Percentiles rank a stretch among this genome's conserved stretches.
Conservation (phyloP, 2,797 vertebrate species). For the Semotilus atromaculatus region DNA sequence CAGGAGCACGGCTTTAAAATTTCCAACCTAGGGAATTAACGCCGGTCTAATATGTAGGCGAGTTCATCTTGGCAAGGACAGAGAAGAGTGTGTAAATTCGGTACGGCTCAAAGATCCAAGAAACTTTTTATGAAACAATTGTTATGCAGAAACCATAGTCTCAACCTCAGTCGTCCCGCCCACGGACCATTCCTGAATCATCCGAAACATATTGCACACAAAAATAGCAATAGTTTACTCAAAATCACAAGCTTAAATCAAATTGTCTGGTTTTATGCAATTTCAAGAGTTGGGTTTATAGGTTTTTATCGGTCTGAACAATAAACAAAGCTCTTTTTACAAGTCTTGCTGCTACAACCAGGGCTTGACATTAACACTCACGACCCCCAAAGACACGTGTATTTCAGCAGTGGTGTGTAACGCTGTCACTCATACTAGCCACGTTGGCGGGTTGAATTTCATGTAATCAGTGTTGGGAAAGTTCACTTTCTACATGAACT, state of each 20-base stretch:
- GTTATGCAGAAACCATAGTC: slow-evolving; percentile 8
- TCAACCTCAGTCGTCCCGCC: neutral
- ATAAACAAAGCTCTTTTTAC: neutral
- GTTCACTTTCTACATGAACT: too few species aligned
- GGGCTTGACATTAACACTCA: too few species aligned
- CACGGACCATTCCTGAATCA: neutral
- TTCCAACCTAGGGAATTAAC: slow-evolving; percentile 81
- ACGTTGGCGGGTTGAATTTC: too few species aligned
- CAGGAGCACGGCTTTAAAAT: slow-evolving; percentile 88
- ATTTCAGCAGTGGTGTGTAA: too few species aligned
- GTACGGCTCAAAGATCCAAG: neutral
- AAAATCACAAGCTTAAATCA: slow-evolving; percentile 2
- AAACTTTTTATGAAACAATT: slow-evolving; percentile 34
- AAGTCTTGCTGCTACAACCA: too few species aligned
- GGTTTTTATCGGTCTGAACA: neutral
- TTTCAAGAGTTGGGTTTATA: neutral
- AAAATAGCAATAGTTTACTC: neutral
- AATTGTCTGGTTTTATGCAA: neutral
- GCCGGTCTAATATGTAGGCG: slow-evolving; percentile 53
- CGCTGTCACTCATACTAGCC: too few species aligned
- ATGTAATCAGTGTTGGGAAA: too few species aligned
- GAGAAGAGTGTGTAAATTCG: slow-evolving; percentile 46
- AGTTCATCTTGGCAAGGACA: slow-evolving; percentile 74
- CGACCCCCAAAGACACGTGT: too few species aligned
- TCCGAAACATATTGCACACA: neutral